Evolutionary conservation across 2,888 invertebrate genomes (phyloP).

Genomic region (Andrena dorsata): DNA sequence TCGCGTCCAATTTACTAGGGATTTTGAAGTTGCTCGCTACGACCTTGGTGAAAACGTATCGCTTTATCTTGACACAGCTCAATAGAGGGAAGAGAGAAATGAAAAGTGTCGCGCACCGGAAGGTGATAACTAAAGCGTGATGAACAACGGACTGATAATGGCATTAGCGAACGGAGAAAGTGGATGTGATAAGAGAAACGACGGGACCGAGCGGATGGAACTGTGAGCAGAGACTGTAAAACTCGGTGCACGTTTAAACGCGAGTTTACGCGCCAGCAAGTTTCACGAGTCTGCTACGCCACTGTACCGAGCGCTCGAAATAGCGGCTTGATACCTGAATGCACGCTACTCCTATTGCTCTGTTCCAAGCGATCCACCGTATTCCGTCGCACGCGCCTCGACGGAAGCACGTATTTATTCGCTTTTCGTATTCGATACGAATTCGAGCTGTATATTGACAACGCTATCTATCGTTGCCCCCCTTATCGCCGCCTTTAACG

Average conservation of each 20-base stretch:
- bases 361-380: conserved; percentile 49
- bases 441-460: conserved; percentile 27
- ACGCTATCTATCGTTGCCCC: conserved; percentile 11
- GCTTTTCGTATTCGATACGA: conserved; percentile 35
- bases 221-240: conserved; percentile 5
- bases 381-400: conserved; percentile 31
- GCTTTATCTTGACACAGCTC: conserved; percentile 9
- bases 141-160: conserved; percentile 15
- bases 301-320: conserved; percentile 57
- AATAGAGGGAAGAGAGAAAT: conserved; percentile 11
- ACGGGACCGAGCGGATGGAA: neutral
- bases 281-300: conserved; percentile 54
- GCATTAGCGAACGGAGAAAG: neutral
- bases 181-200: neutral
- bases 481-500: conserved; percentile 25
- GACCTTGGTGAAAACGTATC: conserved; percentile 6
- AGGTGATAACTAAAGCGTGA: conserved; percentile 32
- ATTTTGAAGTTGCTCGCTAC: conserved; percentile 6
- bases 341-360: conserved; percentile 50
- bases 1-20: conserved; percentile 9
- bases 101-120: conserved; percentile 28
- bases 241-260: conserved; percentile 14
- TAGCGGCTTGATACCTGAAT: conserved; percentile 58
- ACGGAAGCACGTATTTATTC: conserved; percentile 56
- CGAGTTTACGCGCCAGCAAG: conserved; percentile 48